These are phyloP conservation scores for Eucriotettix oculatus DNA, from an alignment of 2,888 invertebrate species.

Conservation along the genomic window DNA sequence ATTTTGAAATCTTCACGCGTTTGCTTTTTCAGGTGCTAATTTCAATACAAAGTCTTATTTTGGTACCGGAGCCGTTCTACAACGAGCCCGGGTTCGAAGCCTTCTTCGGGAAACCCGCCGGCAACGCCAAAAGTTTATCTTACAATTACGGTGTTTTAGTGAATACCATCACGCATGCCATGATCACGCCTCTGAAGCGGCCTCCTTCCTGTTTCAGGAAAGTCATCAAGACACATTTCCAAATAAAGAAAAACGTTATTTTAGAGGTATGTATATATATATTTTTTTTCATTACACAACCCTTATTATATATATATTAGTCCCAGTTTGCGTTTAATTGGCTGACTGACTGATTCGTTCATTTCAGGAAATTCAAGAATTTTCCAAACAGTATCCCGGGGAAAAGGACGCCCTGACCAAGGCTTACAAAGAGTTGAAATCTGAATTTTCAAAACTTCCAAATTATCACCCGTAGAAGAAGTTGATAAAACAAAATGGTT, in stretches of 20 bases:
- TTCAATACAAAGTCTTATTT: conserved; percentile 13
- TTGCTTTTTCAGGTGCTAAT: conserved; percentile 9
- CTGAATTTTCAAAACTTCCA: not conserved
- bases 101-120: conserved; percentile 6
- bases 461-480: no score
- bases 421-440: not conserved
- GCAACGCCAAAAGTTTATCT: conserved; percentile 4
- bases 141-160: conserved; percentile 10
- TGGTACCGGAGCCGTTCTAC: conserved; percentile 13
- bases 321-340: not conserved
- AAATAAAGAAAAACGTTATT: conserved; percentile 10
- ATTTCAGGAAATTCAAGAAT: not conserved
- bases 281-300: not conserved
- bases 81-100: conserved; percentile 12
- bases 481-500: no score
- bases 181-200: conserved; percentile 8
- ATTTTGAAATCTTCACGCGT: no score
- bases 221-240: conserved; percentile 10
- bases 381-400: not conserved
- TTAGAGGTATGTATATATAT: conserved; percentile 7
- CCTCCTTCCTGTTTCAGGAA: conserved; percentile 12
- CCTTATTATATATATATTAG: no score
- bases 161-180: conserved; percentile 9
- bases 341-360: not conserved
- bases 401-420: not conserved